A percentile compares a stretch with the other conserved stretches of the same genome.
These are phyloP conservation scores for Pangasius mekongensis DNA, from an alignment of 2,797 vertebrate species.

Conservation along the genomic window DNA sequence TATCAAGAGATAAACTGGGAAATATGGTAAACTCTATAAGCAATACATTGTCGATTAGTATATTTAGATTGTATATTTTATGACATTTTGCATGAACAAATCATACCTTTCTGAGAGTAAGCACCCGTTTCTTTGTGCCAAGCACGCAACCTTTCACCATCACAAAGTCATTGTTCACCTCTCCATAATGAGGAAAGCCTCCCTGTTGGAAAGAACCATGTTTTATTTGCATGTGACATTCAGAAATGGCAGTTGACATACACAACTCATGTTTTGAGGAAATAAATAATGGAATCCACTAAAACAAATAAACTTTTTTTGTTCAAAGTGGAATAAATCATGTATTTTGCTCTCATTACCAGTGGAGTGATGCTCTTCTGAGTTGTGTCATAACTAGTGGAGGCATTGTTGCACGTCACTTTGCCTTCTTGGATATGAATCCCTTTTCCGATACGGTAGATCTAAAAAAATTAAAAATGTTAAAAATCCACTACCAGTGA, in stretches of 20 bases:
- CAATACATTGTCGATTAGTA: neutral
- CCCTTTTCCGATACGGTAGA: conserved; percentile 86
- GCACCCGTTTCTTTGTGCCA: conserved; percentile 86
- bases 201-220: conserved; percentile 71
- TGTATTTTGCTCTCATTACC: conserved; percentile 71
- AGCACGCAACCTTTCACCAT: conserved; percentile 93
- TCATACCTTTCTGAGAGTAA: conserved; percentile 91
- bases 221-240: neutral
- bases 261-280: too few relatives aligned
- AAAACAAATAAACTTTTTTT: neutral
- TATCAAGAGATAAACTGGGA: neutral
- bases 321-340: neutral
- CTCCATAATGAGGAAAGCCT: conserved; percentile 88
- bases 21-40: neutral
- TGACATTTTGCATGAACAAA: neutral
- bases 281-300: neutral
- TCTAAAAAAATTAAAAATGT: conserved; percentile 65
- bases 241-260: neutral
- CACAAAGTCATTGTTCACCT: conserved; percentile 91
- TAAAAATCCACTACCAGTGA: neutral
- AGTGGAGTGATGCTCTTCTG: conserved; percentile 89
- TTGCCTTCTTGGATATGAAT: conserved; percentile 87
- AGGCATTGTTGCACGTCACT: conserved; percentile 85
- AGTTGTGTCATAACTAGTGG: conserved; percentile 85
- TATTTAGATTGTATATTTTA: neutral